Evolutionary conservation across 1,140 invertebrate genomes (phyloP).

Genomic region (Hermetia illucens): DNA sequence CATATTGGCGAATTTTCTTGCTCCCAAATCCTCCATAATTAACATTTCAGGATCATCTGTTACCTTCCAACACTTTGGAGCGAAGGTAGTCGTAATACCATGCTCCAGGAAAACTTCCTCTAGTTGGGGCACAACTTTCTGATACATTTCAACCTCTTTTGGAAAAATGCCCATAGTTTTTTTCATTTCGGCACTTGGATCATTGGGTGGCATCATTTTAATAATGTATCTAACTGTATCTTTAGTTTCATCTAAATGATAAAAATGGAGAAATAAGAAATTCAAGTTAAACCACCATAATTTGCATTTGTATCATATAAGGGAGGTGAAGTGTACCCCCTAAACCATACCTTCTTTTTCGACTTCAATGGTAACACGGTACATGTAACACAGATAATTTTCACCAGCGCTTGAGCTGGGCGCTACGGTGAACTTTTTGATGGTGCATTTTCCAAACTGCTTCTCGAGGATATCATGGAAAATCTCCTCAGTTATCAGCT

Average conservation of each 20-base stretch:
- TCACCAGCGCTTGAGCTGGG: slow-evolving; percentile 16
- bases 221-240: slow-evolving; percentile 12
- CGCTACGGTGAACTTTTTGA: too few relatives aligned
- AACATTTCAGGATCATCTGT: slow-evolving; percentile 1
- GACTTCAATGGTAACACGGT: slow-evolving; percentile 11
- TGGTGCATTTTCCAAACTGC: too few relatives aligned
- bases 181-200: slow-evolving; percentile 10
- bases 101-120: too few relatives aligned
- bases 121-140: slow-evolving; percentile 15
- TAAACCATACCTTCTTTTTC: slow-evolving; percentile 11
- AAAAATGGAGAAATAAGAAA: background rate
- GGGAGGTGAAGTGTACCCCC: too few relatives aligned
- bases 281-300: too few relatives aligned
- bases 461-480: too few relatives aligned
- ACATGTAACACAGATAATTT: slow-evolving; percentile 17
- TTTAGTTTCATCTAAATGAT: slow-evolving; percentile 10
- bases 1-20: slow-evolving; percentile 25
- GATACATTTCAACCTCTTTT: slow-evolving; percentile 17
- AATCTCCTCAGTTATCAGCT: too few relatives aligned
- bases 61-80: slow-evolving; percentile 8
- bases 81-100: slow-evolving; percentile 7
- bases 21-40: slow-evolving; percentile 11
- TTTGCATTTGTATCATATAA: background rate
- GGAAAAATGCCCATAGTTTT: slow-evolving; percentile 18
- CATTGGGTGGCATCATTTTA: slow-evolving; percentile 14